Evolutionary conservation across 2,888 invertebrate genomes (phyloP), one percentile per base, ranked within the genome.

Genomic region (Oscheius sp.): DNA sequence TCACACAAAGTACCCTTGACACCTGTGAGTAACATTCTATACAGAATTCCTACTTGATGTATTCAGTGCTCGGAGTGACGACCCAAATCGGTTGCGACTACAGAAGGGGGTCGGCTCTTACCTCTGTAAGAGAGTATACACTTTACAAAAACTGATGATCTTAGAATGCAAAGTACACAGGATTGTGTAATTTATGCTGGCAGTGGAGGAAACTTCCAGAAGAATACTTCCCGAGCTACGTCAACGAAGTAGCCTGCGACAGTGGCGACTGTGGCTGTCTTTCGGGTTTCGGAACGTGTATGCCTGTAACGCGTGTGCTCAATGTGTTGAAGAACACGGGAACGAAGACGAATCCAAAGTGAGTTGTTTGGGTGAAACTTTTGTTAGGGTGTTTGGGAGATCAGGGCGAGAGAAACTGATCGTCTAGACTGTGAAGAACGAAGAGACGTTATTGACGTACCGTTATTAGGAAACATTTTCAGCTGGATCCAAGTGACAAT

Each of bases 221-320:
- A 9, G 76, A 78, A 59, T 83, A 80, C 75, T 83, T 76, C 58
- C 83, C 83, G 4, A 76, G 73, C 68, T 82, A 79, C 70, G 70
- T 83, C 42, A 83, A 83, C 73, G 83, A 83, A 78, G 81, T 83
- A 62, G 77, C 70, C 70, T 83, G 83, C 70, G 80, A 81, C 70
- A 57, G 60, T 35, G 73, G 72, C 7, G 81, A 82, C 73, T 74
- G 74, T 71, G 76, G 75, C 55, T 83, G 83, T 70, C 74, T 83
- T 55, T 76, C 78, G 73, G 83, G 83, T 81, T 84, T 77, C 62
- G 84, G 82, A 11, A 68, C 75, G 53, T 84, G 84, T 68, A 77
- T 78, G 62, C 75, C 79, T 55, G 77, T 84, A 13, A 62, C 71
- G 42, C 59, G 80, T 42, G 32, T 77, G 48, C 72, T 84, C 32